Conservation (phyloP, 2,888 invertebrate genomes). For the Drosophila austrosaltans region DNA sequence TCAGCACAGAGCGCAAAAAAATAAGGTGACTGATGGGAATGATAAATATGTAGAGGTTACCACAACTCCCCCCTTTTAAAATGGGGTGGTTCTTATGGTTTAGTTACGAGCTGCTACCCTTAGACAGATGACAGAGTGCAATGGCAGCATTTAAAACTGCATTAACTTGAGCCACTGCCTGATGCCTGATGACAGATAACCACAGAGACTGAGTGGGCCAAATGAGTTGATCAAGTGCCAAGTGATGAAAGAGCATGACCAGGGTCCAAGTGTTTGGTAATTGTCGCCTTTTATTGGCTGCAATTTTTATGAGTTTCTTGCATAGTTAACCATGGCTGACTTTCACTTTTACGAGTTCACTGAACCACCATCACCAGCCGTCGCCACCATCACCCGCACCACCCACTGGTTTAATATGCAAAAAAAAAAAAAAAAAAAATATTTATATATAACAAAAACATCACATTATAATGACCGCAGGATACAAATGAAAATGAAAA, state of each 20-base stretch:
- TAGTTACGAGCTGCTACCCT: slow-evolving; percentile 36
- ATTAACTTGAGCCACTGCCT: slow-evolving; percentile 45
- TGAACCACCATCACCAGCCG: slow-evolving; percentile 46
- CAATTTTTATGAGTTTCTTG: slow-evolving; percentile 56
- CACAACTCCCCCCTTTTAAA: background rate
- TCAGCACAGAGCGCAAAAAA: slow-evolving; percentile 45
- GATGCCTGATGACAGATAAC: slow-evolving; percentile 33
- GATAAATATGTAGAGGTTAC: background rate
- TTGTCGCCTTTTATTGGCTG: slow-evolving; percentile 67
- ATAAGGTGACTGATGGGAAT: slow-evolving; percentile 35
- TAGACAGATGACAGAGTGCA: slow-evolving; percentile 34
- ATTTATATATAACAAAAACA: slow-evolving; percentile 21
- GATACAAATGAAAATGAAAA: slow-evolving; percentile 72
- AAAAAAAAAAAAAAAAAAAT: slow-evolving; percentile 37
- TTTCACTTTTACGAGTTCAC: slow-evolving; percentile 73
- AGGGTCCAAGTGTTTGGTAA: slow-evolving; percentile 44
- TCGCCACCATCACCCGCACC: slow-evolving; percentile 14
- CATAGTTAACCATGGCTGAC: slow-evolving; percentile 62
- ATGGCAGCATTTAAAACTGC: slow-evolving; percentile 61
- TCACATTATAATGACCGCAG: slow-evolving; percentile 72
- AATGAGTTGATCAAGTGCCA: slow-evolving; percentile 17
- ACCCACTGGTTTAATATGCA: slow-evolving; percentile 60
- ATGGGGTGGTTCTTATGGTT: slow-evolving; percentile 39
- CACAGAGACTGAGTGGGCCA: slow-evolving; percentile 41
- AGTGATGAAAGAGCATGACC: slow-evolving; percentile 36